Percentiles rank a stretch among this genome's conserved stretches.
Evolutionary conservation across 2,888 invertebrate genomes (phyloP).

Genomic region (Callimorpha dominula): DNA sequence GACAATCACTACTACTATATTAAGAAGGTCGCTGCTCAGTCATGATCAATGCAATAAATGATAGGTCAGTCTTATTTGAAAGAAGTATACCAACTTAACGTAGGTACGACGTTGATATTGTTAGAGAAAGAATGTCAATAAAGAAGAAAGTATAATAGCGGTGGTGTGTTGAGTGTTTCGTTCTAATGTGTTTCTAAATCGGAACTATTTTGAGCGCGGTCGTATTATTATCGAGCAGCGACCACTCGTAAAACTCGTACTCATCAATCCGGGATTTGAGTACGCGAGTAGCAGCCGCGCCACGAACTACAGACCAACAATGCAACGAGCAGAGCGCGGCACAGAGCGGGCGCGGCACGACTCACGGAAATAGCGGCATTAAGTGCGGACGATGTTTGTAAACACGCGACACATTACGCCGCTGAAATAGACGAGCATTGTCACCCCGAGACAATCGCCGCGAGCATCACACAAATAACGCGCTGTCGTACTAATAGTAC

Average conservation of each 20-base stretch:
- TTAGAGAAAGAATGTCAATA: constrained; percentile 26
- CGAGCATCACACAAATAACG: constrained; percentile 45
- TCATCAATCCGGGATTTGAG: constrained; percentile 60
- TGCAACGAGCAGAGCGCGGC: constrained; percentile 1
- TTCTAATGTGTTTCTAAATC: constrained; percentile 56
- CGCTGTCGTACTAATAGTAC: constrained; percentile 39
- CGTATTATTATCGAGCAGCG: constrained; percentile 46
- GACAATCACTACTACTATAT: too few relatives aligned
- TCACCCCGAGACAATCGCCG: constrained; percentile 49
- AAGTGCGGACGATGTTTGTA: constrained; percentile 72
- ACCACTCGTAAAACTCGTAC: constrained; percentile 59
- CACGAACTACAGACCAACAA: not conserved
- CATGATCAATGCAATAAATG: too few relatives aligned
- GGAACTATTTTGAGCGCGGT: constrained; percentile 46
- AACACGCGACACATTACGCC: constrained; percentile 63
- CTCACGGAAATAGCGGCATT: constrained; percentile 75
- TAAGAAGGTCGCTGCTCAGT: too few relatives aligned
- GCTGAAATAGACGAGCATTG: constrained; percentile 56
- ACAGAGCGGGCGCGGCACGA: not conserved
- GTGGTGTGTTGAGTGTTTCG: constrained; percentile 25
- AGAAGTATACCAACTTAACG: too few relatives aligned
- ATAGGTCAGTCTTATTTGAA: too few relatives aligned
- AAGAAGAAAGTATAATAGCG: constrained; percentile 24
- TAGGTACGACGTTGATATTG: not conserved
- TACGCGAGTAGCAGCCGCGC: constrained; percentile 27